Percentiles rank a stretch among this genome's conserved stretches.
phyloP scores from a whole-genome alignment of 2,797 vertebrate species.

The Chromis chromis region DNA sequence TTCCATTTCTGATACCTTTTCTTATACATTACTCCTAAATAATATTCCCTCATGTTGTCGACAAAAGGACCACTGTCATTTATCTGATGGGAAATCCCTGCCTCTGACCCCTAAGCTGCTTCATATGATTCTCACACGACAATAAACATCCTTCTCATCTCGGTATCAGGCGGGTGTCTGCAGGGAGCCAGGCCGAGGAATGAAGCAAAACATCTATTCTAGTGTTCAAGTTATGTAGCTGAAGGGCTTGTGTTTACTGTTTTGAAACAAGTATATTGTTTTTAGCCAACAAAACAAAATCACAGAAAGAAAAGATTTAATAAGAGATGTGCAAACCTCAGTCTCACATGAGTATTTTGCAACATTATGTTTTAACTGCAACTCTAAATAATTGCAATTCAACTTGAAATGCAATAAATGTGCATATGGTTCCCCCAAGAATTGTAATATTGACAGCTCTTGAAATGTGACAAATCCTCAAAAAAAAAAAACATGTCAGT shows the following conservation, averaged over 20 bases:
- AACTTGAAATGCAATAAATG: slow-evolving; percentile 7
- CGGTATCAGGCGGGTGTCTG: slow-evolving; percentile 32
- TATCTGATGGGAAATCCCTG: not conserved
- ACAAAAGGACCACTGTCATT: slow-evolving; percentile 42
- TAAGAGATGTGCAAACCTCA: not conserved
- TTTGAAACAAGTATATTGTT: slow-evolving; percentile 17
- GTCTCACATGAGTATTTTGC: not conserved
- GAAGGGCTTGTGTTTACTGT: not conserved
- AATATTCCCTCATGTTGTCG: not conserved
- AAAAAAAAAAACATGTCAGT: not conserved
- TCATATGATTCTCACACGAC: slow-evolving; percentile 89
- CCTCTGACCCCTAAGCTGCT: slow-evolving; percentile 80
- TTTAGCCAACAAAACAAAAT: not conserved
- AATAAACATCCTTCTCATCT: slow-evolving; percentile 40
- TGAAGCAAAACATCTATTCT: not conserved
- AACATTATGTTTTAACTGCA: not conserved
- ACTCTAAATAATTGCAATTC: not conserved
- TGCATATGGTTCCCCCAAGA: slow-evolving; percentile 1
- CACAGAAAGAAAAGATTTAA: not conserved
- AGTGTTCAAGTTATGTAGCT: slow-evolving; percentile 2
- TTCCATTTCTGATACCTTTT: not conserved
- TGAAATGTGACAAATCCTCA: slow-evolving; percentile 10
- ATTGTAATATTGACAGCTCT: not conserved
- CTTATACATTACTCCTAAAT: not conserved
- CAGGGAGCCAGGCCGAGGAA: slow-evolving; percentile 7